Conservation (phyloP, 2,113 vertebrate genomes). For the Hippopotamus amphibius region DNA sequence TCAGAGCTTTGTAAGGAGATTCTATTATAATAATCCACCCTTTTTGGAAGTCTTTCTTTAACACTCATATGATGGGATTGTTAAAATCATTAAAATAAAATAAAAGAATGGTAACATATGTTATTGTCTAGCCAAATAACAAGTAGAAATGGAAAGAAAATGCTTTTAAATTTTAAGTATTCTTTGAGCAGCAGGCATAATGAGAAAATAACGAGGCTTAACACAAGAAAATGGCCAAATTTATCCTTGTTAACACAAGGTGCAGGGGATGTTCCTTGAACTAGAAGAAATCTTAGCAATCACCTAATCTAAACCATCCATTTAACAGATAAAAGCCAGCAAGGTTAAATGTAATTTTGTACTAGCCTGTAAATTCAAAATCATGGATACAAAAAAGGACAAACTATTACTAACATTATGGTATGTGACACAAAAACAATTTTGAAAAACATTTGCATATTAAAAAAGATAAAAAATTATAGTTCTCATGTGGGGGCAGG, state of each 20-base stretch:
- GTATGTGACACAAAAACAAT: background rate
- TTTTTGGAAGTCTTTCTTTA: conserved; percentile 37
- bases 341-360: conserved; percentile 7
- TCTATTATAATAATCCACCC: conserved; percentile 1
- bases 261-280: background rate
- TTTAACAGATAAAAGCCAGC: conserved; percentile 27
- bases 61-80: conserved; percentile 25
- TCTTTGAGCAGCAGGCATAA: conserved; percentile 36
- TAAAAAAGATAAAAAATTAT: conserved; percentile 16
- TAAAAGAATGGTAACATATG: background rate
- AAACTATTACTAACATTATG: background rate
- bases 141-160: conserved; percentile 46
- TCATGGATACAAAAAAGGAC: background rate
- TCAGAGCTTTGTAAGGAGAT: conserved; percentile 1
- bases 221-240: background rate
- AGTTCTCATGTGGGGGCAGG: background rate
- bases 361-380: conserved; percentile 24
- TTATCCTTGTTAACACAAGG: conserved; percentile 35
- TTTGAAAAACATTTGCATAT: background rate
- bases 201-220: conserved; percentile 54
- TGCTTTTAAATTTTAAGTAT: conserved; percentile 45
- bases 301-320: background rate
- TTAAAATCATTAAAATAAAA: conserved; percentile 62
- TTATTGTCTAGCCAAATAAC: conserved; percentile 2
- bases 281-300: conserved; percentile 4